A percentile compares a stretch with the other conserved stretches of the same genome.
Conservation (phyloP, 2,797 vertebrate genomes). For the Ctenochaetus hawaiiensis region DNA sequence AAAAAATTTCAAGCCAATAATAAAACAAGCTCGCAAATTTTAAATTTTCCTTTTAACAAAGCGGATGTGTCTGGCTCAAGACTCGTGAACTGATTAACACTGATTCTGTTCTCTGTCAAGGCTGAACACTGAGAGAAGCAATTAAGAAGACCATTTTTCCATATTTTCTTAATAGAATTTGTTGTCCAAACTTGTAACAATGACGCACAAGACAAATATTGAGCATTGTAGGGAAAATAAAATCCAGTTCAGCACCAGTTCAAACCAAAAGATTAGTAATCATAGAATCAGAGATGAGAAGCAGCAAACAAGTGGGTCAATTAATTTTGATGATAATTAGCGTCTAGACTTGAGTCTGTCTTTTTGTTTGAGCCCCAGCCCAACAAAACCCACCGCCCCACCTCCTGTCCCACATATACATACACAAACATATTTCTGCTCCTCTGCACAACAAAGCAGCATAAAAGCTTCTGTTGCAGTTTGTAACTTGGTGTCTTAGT, state of each 20-base stretch:
- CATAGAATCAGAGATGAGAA: slow-evolving; percentile 12
- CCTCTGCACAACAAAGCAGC: slow-evolving; percentile 6
- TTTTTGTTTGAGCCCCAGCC: slow-evolving; percentile 41
- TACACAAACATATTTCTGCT: not conserved
- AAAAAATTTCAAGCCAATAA: not conserved
- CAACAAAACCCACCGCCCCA: not conserved
- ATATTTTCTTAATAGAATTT: slow-evolving; percentile 1
- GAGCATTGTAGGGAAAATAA: slow-evolving; percentile 13
- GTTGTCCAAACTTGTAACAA: slow-evolving; percentile 7
- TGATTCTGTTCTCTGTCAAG: not conserved
- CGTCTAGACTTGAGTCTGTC: slow-evolving; percentile 67
- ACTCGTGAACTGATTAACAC: not conserved
- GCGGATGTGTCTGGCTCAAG: not conserved
- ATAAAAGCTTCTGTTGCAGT: slow-evolving; percentile 42
- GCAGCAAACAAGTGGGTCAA: slow-evolving; percentile 67
- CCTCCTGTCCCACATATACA: slow-evolving; percentile 8
- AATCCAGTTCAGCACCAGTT: slow-evolving; percentile 10
- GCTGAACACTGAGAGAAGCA: not conserved
- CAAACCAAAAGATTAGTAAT: slow-evolving; percentile 53
- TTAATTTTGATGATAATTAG: slow-evolving; percentile 68
- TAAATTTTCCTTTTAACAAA: not conserved
- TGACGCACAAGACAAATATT: not conserved
- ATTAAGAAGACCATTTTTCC: not conserved
- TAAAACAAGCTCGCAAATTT: slow-evolving; percentile 1
- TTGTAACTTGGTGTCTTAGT: slow-evolving; percentile 1